Base-by-base conservation (phyloP, 2,113 vertebrate genomes). In the Nettapus auritus region DNA sequence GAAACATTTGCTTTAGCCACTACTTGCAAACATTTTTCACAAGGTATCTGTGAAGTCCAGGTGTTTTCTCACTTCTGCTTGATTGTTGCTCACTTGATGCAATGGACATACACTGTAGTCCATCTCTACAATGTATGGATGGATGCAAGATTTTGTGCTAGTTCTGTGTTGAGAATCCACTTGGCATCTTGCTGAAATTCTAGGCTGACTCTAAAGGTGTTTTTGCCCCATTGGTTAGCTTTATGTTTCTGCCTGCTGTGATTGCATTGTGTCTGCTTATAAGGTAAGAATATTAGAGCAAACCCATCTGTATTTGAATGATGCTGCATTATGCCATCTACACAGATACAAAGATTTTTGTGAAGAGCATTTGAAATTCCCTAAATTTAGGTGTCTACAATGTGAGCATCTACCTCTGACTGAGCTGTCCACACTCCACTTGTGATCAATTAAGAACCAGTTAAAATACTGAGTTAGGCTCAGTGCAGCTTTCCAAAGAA, bases 1-100 rank as follows among this genome's bases (percentile, higher is more conserved):
- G 12, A 8, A 38, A 1, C 1, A 4, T 56, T 55, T 23, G 16
- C 10, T 1, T 57, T 31, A 63, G 4, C 8, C 3, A 0, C n/a
- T 71, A 20, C 46, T 21, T 34, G 14, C 4, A 78, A 77, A 68
- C 4, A 34, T 28, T 3, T 31, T 82, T 48, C 21, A 21, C 13
- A 75, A 70, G 52, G 36, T 10, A 28, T 13, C 13, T 3, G 11
- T 44, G 56, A 64, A 52, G 21, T 48, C 74, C 57, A 80, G 11
- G 3, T 21, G 28, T 64, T 86, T 52, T 25, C 36, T 76, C 48
- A 10, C 7, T 79, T 36, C 44, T 25, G 11, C 3, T 3, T 13
- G 23, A 11, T 10, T 82, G 5, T 5, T 88, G 46, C 16, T 94
- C 40, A 70, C 9, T 57, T 52, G 44, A 56, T 78, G 29, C 10